These are phyloP conservation scores for Mactra quadrangularis DNA, from an alignment of 1,140 invertebrate species.

Conservation along the genomic window DNA sequence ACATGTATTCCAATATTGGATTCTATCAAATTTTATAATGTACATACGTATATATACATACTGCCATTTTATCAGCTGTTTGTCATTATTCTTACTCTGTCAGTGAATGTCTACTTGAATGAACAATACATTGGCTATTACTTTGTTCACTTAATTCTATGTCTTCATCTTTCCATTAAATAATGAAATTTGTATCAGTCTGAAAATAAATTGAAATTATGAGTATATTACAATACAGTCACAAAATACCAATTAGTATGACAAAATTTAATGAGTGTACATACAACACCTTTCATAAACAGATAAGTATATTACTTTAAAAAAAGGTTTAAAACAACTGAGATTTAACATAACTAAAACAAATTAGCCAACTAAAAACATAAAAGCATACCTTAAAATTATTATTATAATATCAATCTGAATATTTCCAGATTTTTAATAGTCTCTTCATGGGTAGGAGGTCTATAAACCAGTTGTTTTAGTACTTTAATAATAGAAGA, in stretches of 20 bases:
- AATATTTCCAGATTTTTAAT: slow-evolving; percentile 97
- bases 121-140: slow-evolving; percentile 96
- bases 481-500: slow-evolving; percentile 87
- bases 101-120: slow-evolving; percentile 86
- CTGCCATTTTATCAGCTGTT: slow-evolving; percentile 96
- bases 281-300: no score
- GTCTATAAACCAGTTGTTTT: slow-evolving; percentile 92
- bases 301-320: no score
- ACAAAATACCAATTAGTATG: no score
- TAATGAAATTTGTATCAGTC: slow-evolving; percentile 97
- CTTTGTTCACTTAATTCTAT: slow-evolving; percentile 99
- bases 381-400: slow-evolving; percentile 93
- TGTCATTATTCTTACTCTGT: slow-evolving; percentile 96
- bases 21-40: no score
- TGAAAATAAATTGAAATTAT: no score
- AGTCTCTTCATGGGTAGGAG: slow-evolving; percentile 92
- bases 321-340: no score
- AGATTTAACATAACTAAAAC: no score
- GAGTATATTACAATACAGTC: no score
- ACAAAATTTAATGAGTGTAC: no score
- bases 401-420: slow-evolving; percentile 97
- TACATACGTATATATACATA: no score
- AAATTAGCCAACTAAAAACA: no score
- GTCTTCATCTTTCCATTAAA: slow-evolving; percentile 99
- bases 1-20: no score